Evolutionary conservation across 2,113 vertebrate genomes (phyloP).

Genomic region (Syngnathoides biaculeatus): DNA sequence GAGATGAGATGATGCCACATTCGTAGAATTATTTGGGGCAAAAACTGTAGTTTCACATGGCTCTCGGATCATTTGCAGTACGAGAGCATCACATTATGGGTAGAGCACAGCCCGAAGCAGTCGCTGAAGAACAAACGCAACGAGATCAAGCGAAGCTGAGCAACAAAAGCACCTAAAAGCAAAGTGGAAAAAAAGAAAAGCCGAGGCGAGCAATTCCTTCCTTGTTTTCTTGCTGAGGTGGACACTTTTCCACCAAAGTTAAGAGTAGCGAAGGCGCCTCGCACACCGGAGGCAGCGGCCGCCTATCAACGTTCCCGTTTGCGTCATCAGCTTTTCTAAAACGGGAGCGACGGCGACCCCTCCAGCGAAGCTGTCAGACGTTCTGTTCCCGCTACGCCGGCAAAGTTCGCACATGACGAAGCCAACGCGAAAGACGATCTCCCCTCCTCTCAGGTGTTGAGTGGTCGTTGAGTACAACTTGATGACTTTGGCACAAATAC

Average conservation of each 20-base stretch:
- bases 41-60: neutral
- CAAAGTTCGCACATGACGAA: slow-evolving; percentile 30
- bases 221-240: slow-evolving; percentile 6
- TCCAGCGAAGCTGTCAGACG: slow-evolving; percentile 33
- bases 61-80: neutral
- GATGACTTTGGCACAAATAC: slow-evolving; percentile 31
- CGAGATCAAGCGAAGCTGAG: neutral
- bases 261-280: slow-evolving; percentile 2
- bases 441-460: slow-evolving; percentile 29
- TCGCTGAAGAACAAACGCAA: neutral
- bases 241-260: slow-evolving; percentile 17
- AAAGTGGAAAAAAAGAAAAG: neutral
- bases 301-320: slow-evolving; percentile 24
- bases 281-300: slow-evolving; percentile 22
- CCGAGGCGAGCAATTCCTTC: slow-evolving; percentile 1
- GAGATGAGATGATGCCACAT: neutral
- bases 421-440: slow-evolving; percentile 34
- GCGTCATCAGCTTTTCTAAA: slow-evolving; percentile 10
- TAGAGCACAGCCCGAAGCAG: neutral
- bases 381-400: slow-evolving; percentile 39
- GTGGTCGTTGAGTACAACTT: slow-evolving; percentile 29
- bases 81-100: neutral
- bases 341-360: slow-evolving; percentile 24
- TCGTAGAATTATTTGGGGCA: neutral
- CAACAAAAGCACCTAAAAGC: neutral